Conservation (phyloP, 2,888 invertebrate species). For the Drosophila barbarae region DNA sequence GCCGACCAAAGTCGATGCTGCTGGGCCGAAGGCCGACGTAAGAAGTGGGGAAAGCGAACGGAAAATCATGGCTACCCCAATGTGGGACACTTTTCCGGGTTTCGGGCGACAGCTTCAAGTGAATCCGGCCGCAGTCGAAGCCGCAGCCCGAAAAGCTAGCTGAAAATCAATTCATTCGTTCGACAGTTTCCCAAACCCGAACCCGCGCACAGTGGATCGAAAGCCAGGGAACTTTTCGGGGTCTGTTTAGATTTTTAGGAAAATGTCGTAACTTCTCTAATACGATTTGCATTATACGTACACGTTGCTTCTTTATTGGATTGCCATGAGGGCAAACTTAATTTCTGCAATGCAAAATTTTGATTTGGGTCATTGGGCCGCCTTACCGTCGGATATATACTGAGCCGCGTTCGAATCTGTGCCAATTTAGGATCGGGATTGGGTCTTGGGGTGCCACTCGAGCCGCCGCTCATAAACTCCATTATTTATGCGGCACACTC, state of each 20-base stretch:
- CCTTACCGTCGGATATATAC: constrained; percentile 19
- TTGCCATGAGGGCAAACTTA: constrained; percentile 28
- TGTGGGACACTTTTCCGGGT: constrained; percentile 36
- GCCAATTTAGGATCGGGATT: constrained; percentile 34
- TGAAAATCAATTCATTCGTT: constrained; percentile 45
- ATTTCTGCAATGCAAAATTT: constrained; percentile 25
- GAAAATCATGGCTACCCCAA: constrained; percentile 38
- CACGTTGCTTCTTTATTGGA: constrained; percentile 13
- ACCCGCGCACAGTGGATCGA: constrained; percentile 29
- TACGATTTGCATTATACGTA: constrained; percentile 15
- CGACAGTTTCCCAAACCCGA: constrained; percentile 9
- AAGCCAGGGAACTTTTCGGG: background rate
- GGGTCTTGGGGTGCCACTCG: constrained; percentile 9
- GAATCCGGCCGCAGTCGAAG: constrained; percentile 19
- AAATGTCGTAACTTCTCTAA: constrained; percentile 11
- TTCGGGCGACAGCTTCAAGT: constrained; percentile 28
- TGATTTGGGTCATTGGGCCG: constrained; percentile 36
- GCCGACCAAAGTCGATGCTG: constrained; percentile 20
- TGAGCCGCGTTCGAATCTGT: constrained; percentile 10
- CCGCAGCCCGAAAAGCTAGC: constrained; percentile 19
- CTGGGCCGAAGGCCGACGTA: constrained; percentile 16
- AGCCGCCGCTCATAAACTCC: constrained; percentile 45
- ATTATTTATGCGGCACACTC: constrained; percentile 56
- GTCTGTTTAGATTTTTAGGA: background rate
- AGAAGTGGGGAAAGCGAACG: constrained; percentile 34